Evolutionary conservation across 2,113 vertebrate genomes (phyloP).

Genomic region (Trichechus manatus): DNA sequence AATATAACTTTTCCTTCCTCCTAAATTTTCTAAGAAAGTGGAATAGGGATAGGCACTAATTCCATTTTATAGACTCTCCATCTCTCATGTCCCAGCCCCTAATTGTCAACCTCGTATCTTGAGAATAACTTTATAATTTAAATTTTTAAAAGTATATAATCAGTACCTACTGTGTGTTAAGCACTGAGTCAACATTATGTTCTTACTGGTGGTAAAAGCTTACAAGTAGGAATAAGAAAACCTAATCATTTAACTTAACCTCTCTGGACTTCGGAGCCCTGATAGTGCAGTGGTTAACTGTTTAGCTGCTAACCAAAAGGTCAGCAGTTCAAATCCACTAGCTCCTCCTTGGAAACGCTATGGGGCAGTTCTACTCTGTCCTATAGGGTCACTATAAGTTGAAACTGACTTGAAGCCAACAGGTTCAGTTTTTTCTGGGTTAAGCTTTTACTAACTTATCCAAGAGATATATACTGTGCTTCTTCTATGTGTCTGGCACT

Average conservation of each 20-base stretch:
- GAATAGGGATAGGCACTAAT: not conserved
- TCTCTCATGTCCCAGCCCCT: not conserved
- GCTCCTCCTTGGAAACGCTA: too few species aligned
- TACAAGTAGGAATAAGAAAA: not conserved
- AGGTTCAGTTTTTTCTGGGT: too few species aligned
- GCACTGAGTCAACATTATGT: not conserved
- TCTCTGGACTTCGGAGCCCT: not conserved
- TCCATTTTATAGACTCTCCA: not conserved
- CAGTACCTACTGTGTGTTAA: not conserved
- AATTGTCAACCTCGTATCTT: not conserved
- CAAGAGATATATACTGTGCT: not conserved
- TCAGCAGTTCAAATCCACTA: too few species aligned
- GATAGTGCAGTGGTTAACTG: too few species aligned
- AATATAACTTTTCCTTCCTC: not conserved
- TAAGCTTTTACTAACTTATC: not conserved
- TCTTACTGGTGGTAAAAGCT: not conserved
- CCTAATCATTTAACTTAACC: not conserved
- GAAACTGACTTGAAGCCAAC: too few species aligned
- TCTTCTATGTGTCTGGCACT: not conserved
- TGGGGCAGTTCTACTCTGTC: too few species aligned
- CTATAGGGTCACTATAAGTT: too few species aligned
- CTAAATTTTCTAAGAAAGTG: not conserved
- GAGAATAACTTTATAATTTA: not conserved
- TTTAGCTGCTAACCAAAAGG: too few species aligned
- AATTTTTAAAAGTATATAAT: conserved; percentile 49